Conservation (phyloP, 2,888 invertebrate genomes). For the Calliopum simillimum region DNA sequence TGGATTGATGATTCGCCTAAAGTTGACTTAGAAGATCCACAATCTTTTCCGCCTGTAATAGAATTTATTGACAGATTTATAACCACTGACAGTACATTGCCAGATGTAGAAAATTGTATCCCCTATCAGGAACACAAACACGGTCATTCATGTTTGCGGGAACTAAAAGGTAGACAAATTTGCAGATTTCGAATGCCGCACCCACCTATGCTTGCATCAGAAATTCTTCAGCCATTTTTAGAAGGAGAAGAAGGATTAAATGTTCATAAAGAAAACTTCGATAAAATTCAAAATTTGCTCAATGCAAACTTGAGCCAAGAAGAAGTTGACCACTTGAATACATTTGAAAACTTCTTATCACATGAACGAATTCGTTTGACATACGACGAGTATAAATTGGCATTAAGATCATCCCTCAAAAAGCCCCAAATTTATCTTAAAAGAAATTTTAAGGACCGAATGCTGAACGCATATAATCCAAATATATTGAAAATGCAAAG, state of each 20-base stretch:
- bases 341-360: constrained; percentile 23
- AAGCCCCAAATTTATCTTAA: constrained; percentile 28
- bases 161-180: constrained; percentile 35
- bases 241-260: constrained; percentile 5
- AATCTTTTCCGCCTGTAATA: constrained; percentile 17
- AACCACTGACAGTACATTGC: constrained; percentile 27
- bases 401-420: constrained; percentile 25
- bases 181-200: no score
- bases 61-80: constrained; percentile 38
- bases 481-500: no score
- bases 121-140: constrained; percentile 38
- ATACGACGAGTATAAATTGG: constrained; percentile 24
- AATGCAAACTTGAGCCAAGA: constrained; percentile 4
- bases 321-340: not conserved
- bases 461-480: no score
- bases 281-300: constrained; percentile 33
- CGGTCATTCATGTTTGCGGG: constrained; percentile 32
- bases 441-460: no score
- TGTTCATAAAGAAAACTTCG: no score
- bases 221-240: constrained; percentile 34
- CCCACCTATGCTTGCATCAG: constrained; percentile 37
- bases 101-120: constrained; percentile 20
- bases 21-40: constrained; percentile 12
- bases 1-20: constrained; percentile 31
- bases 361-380: constrained; percentile 21